Evolutionary conservation across 1,140 invertebrate species (phyloP).

Genomic region (Drosophila ohnishii): DNA sequence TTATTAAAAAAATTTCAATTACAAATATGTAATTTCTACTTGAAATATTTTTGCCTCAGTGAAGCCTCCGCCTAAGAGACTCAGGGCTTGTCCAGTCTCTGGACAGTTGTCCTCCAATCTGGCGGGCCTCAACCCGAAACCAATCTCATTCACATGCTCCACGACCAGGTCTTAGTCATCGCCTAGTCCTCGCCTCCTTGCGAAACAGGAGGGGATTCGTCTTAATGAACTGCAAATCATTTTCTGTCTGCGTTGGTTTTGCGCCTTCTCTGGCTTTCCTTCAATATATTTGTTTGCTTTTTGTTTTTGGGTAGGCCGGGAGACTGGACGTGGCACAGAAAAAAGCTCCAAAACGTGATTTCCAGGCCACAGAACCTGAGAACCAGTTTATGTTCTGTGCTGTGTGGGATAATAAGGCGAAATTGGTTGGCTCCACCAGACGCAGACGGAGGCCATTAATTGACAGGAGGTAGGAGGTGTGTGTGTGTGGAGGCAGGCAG

Average conservation of each 20-base stretch:
- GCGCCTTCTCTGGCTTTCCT: constrained; percentile 21
- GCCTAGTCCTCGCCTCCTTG: constrained; percentile 49
- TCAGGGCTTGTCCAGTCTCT: constrained; percentile 23
- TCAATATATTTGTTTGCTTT: background rate
- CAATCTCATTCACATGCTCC: constrained; percentile 57
- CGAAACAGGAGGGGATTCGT: constrained; percentile 32
- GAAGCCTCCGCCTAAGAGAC: constrained; percentile 19
- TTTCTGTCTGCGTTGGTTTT: constrained; percentile 67
- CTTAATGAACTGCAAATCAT: constrained; percentile 79
- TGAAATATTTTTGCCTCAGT: background rate
- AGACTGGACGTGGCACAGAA: constrained; percentile 44
- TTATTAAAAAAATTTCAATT: background rate
- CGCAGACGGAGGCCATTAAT: constrained; percentile 46
- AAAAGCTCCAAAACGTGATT: constrained; percentile 46
- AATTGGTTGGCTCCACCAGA: constrained; percentile 57
- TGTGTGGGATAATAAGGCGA: constrained; percentile 73
- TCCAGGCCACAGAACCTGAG: constrained; percentile 46
- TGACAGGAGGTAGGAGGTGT: constrained; percentile 53
- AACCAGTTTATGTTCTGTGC: constrained; percentile 23
- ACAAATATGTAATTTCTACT: too few species aligned
- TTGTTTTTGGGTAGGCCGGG: constrained; percentile 22
- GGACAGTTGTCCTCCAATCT: constrained; percentile 23
- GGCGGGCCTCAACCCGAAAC: constrained; percentile 32
- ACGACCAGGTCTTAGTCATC: constrained; percentile 61
- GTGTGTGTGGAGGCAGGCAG: constrained; percentile 39